These are phyloP conservation scores for Macroteleia sp. DNA, from an alignment of 2,888 invertebrate species.

Conservation along the genomic window DNA sequence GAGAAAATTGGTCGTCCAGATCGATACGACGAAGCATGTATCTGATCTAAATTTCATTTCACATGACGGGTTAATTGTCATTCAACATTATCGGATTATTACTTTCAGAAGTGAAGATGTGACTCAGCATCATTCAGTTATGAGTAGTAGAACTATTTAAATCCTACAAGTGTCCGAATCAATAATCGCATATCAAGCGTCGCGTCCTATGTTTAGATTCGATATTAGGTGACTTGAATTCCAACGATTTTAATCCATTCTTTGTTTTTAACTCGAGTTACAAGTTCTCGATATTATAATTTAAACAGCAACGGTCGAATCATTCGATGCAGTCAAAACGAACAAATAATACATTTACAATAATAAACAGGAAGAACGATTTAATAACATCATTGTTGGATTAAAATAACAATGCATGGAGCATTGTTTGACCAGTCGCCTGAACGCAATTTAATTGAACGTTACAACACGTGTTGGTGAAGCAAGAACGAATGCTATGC, in stretches of 20 bases:
- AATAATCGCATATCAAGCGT: constrained; percentile 13
- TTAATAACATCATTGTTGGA: constrained; percentile 65
- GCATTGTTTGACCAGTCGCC: constrained; percentile 51
- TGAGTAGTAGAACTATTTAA: constrained; percentile 17
- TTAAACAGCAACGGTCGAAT: constrained; percentile 5
- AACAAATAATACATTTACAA: constrained; percentile 48
- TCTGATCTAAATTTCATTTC: constrained; percentile 37
- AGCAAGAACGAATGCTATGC: constrained; percentile 17
- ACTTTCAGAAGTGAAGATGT: constrained; percentile 24
- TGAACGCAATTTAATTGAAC: constrained; percentile 49
- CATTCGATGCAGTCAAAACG: constrained; percentile 20
- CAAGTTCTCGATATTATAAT: not conserved
- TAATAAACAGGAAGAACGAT: constrained; percentile 68
- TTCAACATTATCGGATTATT: constrained; percentile 35
- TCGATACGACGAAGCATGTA: constrained; percentile 11
- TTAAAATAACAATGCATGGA: constrained; percentile 63
- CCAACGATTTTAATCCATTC: not conserved
- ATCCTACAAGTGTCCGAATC: constrained; percentile 39
- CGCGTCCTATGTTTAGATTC: constrained; percentile 10
- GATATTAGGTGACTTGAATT: constrained; percentile 3
- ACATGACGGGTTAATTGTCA: constrained; percentile 27
- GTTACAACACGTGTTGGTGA: constrained; percentile 46
- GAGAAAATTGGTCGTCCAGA: not conserved
- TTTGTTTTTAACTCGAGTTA: not conserved
- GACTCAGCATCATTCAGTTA: constrained; percentile 28